Evolutionary conservation across 2,888 invertebrate genomes (phyloP), one percentile per base, ranked within the genome.

Genomic region (Calliphora vomitoria): DNA sequence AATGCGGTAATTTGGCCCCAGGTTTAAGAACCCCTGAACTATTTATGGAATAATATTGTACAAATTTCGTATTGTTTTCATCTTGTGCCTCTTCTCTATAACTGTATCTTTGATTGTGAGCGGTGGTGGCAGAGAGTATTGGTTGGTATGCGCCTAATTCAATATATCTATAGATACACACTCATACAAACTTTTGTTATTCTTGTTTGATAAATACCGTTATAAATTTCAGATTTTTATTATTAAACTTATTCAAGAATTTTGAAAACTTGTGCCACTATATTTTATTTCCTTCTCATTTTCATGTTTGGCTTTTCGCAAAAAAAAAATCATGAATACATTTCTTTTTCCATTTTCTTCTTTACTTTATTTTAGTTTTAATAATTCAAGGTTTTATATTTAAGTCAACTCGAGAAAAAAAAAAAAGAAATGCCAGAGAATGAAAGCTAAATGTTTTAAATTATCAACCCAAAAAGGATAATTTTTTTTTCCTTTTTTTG

Each of bases 161-260:
- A 10, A 41, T 38, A 38, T 38, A 25, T 25, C 1, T 3, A 38
- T 8, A 8, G 38, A 38, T 38, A 38, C 38, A 53, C 38, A 2
- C 44, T n/a, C 1, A 60, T 11, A 55, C 8, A 50, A 55, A 58
- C 4, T 58, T 75, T 18, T 31, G 20, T 60, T 35, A 53, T 74
- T 66, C 11, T 44, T 38, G 10, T 53, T 38, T 69, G 41, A 55
- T 58, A 76, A 81, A 85, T 66, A 76, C 44, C 44, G 47, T 64
- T 58, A 81, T 81, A 81, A 76, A 76, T 72, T 76, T 72, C 31
- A n/a, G 38, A 64, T 58, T 71, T 81, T 85, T 81, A 55, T 71
- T 62, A 50, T 18, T 5, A 85, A 76, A 81, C 81, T 85, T 76
- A 75, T 55, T 62, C 64, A 81, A 81, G 38, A 69, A 66, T 47